These are phyloP conservation scores for Illadopsis cleaveri DNA, from an alignment of 2,113 vertebrate genomes.

Conservation along the genomic window DNA sequence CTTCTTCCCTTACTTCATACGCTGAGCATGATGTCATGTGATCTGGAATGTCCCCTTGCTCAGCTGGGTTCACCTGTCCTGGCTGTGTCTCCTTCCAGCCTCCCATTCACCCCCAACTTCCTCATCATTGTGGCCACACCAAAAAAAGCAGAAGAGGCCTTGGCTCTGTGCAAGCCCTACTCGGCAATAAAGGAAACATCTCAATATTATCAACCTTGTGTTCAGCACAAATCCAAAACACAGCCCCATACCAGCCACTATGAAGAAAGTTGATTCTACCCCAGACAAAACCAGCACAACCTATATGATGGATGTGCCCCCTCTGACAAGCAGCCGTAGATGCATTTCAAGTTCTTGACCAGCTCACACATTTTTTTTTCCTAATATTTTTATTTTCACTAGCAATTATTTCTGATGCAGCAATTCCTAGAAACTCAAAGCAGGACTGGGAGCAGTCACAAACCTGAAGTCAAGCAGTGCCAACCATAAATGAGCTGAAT, in stretches of 20 bases:
- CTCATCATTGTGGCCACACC: accelerated
- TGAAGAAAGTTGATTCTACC: neutral
- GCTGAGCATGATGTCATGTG: neutral
- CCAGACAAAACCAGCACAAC: neutral
- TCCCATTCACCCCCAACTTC: neutral
- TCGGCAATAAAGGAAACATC: neutral
- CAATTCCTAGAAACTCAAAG: neutral
- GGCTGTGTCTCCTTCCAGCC: neutral
- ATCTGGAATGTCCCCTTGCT: neutral
- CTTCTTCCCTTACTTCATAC: neutral
- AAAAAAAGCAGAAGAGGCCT: neutral
- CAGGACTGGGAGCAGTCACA: neutral
- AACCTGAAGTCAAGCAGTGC: neutral
- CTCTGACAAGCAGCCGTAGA: accelerated
- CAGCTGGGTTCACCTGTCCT: neutral
- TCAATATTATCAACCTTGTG: neutral
- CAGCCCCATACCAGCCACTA: neutral
- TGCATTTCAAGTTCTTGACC: neutral
- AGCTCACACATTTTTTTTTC: accelerated
- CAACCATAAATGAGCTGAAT: neutral
- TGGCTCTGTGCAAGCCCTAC: neutral
- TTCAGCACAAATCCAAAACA: neutral
- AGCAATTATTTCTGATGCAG: neutral
- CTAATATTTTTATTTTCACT: neutral
- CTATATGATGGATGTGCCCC: neutral